A percentile compares a stretch with the other conserved stretches of the same genome.
Evolutionary conservation across 2,797 vertebrate genomes (phyloP).

Genomic region (Takifugu rubripes): DNA sequence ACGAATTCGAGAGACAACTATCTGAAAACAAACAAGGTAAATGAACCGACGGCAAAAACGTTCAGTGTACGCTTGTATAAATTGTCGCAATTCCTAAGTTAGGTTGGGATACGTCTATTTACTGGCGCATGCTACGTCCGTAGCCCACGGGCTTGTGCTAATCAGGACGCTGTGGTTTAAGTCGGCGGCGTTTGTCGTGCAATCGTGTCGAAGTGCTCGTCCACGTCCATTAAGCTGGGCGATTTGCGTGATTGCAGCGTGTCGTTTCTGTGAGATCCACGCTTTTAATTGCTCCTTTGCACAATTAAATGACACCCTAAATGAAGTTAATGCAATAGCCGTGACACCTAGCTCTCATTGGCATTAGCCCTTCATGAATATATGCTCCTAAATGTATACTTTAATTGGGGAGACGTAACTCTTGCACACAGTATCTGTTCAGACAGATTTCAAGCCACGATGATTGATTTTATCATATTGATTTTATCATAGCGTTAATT

Average conservation of each 20-base stretch:
- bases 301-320: no score
- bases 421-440: no score
- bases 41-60: neutral
- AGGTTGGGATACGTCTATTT: conserved; percentile 49
- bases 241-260: no score
- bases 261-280: no score
- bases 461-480: no score
- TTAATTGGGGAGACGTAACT: no score
- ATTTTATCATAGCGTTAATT: neutral
- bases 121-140: conserved; percentile 30
- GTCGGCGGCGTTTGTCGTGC: neutral
- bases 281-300: no score
- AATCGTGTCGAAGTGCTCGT: fast-evolving
- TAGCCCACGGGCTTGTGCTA: conserved; percentile 1
- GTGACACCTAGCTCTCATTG: neutral
- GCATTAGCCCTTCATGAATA: neutral
- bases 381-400: neutral
- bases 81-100: neutral
- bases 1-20: conserved; percentile 90
- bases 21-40: conserved; percentile 90
- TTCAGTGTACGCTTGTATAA: neutral
- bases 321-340: neutral
- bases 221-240: no score
- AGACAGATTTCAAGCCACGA: no score
- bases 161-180: neutral